Evolutionary conservation across 2,113 vertebrate species (phyloP), one percentile per base, ranked within the genome.

Genomic region (Pseudolaguvia tuberculata): DNA sequence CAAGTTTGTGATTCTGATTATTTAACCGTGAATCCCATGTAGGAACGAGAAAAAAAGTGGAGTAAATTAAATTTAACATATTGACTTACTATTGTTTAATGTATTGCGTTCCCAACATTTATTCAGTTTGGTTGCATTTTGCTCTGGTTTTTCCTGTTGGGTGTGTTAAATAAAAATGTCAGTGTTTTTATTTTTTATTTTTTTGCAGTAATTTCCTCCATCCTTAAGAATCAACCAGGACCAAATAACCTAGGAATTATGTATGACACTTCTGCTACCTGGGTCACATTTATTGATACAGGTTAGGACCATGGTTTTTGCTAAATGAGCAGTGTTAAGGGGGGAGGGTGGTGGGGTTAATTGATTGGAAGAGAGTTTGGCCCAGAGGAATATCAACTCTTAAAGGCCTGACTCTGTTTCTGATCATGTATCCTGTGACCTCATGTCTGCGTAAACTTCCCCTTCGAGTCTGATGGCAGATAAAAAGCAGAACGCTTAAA

Each of bases 371-470:
- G 39, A 55, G 76, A 81, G 83, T 78, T 31, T 47, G 10, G 52
- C 21, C 52, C 12, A 23, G 23, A 3, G 17, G 48, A n/a, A n/a
- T 39, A 18, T 18, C 23, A 29, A 52, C 50, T 53, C 47, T 85
- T 82, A 82, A 79, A 80, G 82, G 83, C 84, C 82, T 77, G 57
- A 70, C 77, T 47, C 39, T 65, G 53, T 14, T 80, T 72, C 79
- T 87, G 68, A 83, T 58, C 75, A 79, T 84, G 84, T 83, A 85
- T 83, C 83, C 78, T 79, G 83, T 84, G 72, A 79, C 73, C 69
- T 79, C 63, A 51, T 29, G 56, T 76, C 80, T 85, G 83, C 83
- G 88, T 89, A 90, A 90, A 90, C 87, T 90, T 90, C 89, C 89
- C 67, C 73, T 42, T 88, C 75, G 78, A 81, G 85, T 88, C 84